Evolutionary conservation across 2,888 invertebrate species (phyloP).

Genomic region (Metallyticus violacea): DNA sequence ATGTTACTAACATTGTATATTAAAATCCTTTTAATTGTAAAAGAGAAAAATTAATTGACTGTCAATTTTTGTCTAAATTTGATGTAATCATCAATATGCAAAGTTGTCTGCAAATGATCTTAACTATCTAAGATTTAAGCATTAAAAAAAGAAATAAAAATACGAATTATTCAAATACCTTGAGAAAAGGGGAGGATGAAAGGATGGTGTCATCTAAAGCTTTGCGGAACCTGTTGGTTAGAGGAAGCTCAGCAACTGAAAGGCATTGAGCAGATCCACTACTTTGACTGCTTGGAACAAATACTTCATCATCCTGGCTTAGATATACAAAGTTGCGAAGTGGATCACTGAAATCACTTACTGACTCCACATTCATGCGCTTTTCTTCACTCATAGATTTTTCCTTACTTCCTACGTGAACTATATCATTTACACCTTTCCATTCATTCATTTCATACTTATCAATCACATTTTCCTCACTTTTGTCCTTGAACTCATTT

Average conservation of each 20-base stretch:
- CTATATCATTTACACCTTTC: neutral
- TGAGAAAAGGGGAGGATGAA: conserved; percentile 83
- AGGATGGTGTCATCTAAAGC: conserved; percentile 69
- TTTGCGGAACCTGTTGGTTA: conserved; percentile 68
- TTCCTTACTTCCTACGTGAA: conserved; percentile 8
- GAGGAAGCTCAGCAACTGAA: conserved; percentile 57
- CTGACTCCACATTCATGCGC: conserved; percentile 48
- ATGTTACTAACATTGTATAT: too few species aligned
- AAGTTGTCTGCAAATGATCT: too few species aligned
- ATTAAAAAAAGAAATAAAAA: neutral
- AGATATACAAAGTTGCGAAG: conserved; percentile 54
- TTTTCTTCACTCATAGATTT: conserved; percentile 33
- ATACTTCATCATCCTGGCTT: conserved; percentile 50
- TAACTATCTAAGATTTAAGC: too few species aligned
- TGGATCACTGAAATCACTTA: conserved; percentile 82
- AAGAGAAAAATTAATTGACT: too few species aligned
- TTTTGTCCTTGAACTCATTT: neutral
- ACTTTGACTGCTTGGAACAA: neutral
- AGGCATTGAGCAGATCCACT: conserved; percentile 5
- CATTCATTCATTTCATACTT: neutral
- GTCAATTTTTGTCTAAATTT: too few species aligned
- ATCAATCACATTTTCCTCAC: neutral
- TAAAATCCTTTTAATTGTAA: too few species aligned
- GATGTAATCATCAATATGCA: too few species aligned
- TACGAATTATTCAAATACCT: conserved; percentile 40